A percentile compares a stretch with the other conserved stretches of the same genome.
These are phyloP conservation scores for Phodopus roborovskii DNA, from an alignment of 2,113 vertebrate species.

Conservation along the genomic window DNA sequence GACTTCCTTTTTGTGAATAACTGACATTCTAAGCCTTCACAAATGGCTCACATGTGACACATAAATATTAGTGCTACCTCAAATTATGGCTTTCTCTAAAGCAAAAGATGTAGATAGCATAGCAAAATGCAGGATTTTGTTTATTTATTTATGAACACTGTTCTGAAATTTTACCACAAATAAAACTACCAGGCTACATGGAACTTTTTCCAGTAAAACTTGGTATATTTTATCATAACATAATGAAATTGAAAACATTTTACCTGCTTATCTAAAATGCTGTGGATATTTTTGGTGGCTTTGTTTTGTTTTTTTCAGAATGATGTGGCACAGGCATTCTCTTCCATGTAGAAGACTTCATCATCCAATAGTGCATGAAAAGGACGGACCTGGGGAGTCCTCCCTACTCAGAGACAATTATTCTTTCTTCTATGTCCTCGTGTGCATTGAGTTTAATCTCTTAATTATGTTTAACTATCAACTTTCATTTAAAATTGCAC, in stretches of 20 bases:
- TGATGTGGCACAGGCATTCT: neutral
- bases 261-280: neutral
- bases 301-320: neutral
- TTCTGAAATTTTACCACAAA: conserved; percentile 48
- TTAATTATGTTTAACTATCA: neutral
- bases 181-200: neutral
- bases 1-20: conserved; percentile 50
- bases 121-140: neutral
- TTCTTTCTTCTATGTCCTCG: neutral
- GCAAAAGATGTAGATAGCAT: neutral
- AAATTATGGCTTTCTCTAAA: neutral
- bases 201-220: conserved; percentile 49
- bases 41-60: neutral
- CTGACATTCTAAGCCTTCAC: neutral
- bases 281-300: neutral
- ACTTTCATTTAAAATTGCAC: neutral
- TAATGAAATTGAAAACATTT: conserved; percentile 38
- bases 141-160: conserved; percentile 21
- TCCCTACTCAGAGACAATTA: neutral
- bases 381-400: neutral
- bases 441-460: neutral
- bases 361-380: no score
- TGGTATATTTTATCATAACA: conserved; percentile 19
- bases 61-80: neutral
- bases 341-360: neutral